A percentile compares a stretch with the other conserved stretches of the same genome.
These are phyloP conservation scores for Siderastrea radians DNA, from an alignment of 92 coral and sea anemone species.

Conservation along the genomic window DNA sequence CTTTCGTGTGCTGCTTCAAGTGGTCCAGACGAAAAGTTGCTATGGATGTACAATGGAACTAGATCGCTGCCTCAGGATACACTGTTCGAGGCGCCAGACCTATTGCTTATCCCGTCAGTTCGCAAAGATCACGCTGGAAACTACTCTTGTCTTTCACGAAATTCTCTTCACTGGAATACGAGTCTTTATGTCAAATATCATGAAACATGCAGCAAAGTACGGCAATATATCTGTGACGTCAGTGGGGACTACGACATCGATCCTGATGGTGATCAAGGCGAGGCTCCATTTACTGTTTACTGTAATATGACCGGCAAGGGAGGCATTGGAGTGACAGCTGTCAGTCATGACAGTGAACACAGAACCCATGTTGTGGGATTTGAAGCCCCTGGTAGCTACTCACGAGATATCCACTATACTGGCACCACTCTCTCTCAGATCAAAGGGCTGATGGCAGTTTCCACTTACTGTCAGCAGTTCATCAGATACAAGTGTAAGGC, in stretches of 20 bases:
- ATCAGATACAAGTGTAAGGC: background rate
- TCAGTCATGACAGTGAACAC: too few species aligned
- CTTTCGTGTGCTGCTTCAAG: background rate
- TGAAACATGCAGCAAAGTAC: constrained; percentile 10
- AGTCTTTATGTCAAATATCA: background rate
- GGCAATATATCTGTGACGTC: background rate
- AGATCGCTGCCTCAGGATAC: background rate
- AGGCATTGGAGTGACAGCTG: too few species aligned
- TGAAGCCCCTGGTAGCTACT: too few species aligned
- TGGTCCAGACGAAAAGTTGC: background rate
- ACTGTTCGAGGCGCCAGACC: background rate
- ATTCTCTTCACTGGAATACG: background rate
- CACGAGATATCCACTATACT: too few species aligned
- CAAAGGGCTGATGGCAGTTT: background rate
- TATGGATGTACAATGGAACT: constrained; percentile 11
- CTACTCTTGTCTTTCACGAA: background rate
- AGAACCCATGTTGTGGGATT: too few species aligned
- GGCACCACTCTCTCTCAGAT: too few species aligned
- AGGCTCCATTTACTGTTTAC: too few species aligned
- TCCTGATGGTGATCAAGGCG: background rate
- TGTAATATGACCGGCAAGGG: too few species aligned
- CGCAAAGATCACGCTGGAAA: background rate
- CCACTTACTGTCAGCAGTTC: background rate
- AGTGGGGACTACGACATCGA: background rate
- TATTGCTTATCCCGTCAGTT: background rate